Evolutionary conservation across 1,140 invertebrate genomes (phyloP).

Genomic region (Anastrepha ludens): DNA sequence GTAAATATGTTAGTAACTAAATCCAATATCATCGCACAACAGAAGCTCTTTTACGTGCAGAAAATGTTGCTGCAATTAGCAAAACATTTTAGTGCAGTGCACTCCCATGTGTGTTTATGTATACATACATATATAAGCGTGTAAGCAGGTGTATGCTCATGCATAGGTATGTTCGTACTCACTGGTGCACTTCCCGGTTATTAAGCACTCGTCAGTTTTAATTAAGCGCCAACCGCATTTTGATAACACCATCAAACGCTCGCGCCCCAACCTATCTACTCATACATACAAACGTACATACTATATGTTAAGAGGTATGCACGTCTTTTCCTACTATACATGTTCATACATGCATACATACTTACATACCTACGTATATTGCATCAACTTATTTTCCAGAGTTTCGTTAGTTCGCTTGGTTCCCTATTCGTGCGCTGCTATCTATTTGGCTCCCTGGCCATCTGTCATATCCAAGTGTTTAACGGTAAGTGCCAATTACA

Average conservation of each 20-base stretch:
- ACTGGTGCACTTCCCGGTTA: slow-evolving; percentile 61
- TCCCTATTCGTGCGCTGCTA: not conserved
- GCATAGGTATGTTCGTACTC: not conserved
- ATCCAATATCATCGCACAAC: not conserved
- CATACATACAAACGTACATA: not conserved
- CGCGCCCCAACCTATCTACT: not conserved
- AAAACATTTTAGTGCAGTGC: slow-evolving; percentile 45
- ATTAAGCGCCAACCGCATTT: slow-evolving; percentile 65
- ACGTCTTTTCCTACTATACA: not conserved
- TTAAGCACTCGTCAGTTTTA: slow-evolving; percentile 74
- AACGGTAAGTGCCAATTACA: not conserved
- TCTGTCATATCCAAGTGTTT: slow-evolving; percentile 6
- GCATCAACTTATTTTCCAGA: not conserved
- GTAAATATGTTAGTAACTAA: not conserved
- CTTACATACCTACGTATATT: not conserved
- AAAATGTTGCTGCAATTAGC: slow-evolving; percentile 52
- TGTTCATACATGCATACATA: not conserved
- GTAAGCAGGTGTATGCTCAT: not conserved
- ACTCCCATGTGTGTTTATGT: not conserved
- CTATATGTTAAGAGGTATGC: not conserved
- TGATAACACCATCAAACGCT: slow-evolving; percentile 43
- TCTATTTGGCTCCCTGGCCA: not conserved
- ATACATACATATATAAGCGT: not conserved
- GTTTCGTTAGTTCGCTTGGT: not conserved
- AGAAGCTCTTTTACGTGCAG: slow-evolving; percentile 14